Conservation (phyloP, 2,113 vertebrate species). For the Spea bombifrons region DNA sequence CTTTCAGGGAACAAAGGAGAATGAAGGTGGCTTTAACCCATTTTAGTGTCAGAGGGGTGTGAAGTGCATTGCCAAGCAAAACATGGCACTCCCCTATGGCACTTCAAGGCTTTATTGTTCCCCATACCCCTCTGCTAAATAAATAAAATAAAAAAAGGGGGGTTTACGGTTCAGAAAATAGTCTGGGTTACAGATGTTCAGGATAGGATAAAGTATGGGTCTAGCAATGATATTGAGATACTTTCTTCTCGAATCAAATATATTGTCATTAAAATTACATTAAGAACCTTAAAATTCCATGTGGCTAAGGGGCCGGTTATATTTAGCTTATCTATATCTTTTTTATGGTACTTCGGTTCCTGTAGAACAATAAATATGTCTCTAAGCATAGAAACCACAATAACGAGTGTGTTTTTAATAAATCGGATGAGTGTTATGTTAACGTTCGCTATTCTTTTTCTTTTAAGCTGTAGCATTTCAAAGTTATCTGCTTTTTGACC, state of each 20-base stretch:
- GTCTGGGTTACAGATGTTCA: background rate
- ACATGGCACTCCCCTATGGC: background rate
- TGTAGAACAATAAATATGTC: background rate
- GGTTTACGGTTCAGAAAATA: background rate
- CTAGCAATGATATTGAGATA: background rate
- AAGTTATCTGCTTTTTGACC: background rate
- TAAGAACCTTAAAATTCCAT: background rate
- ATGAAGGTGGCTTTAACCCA: background rate
- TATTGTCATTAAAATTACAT: background rate
- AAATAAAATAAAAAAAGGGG: background rate
- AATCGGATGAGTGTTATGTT: background rate
- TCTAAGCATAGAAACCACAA: background rate
- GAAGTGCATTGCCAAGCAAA: background rate
- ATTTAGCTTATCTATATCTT: background rate
- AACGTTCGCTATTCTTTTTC: background rate
- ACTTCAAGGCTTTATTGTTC: background rate
- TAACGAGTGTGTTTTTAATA: background rate
- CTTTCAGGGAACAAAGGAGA: constrained; percentile 2
- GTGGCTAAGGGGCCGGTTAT: background rate
- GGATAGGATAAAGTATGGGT: background rate
- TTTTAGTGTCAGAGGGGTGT: background rate
- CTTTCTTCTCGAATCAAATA: background rate
- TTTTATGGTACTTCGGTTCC: background rate
- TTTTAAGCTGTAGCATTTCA: background rate
- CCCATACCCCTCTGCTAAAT: too few relatives aligned